Conservation (phyloP, 2,888 invertebrate species). For the Gryllus longicercus region DNA sequence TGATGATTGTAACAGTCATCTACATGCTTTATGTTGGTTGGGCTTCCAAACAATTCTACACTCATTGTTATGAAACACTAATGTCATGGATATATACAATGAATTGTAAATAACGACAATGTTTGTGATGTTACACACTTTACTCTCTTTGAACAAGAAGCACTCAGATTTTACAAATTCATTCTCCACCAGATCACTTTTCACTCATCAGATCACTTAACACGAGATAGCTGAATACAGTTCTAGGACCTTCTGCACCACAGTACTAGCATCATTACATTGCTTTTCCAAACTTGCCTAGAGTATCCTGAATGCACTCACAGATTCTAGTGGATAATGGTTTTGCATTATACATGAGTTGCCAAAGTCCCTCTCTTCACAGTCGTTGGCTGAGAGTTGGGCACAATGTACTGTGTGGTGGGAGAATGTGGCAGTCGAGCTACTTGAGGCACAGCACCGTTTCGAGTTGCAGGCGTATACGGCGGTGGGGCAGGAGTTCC, state of each 20-base stretch:
- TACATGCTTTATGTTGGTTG: constrained; percentile 27
- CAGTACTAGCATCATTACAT: not conserved
- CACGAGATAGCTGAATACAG: not conserved
- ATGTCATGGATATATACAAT: constrained; percentile 30
- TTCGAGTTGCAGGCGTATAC: constrained; percentile 41
- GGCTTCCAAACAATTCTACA: constrained; percentile 33
- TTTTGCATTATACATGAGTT: constrained; percentile 54
- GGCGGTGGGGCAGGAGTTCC: constrained; percentile 44
- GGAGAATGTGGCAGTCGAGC: constrained; percentile 51
- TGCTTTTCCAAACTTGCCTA: too few relatives aligned
- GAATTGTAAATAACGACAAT: constrained; percentile 23
- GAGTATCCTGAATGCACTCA: constrained; percentile 24
- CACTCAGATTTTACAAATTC: not conserved
- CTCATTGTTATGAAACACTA: constrained; percentile 34
- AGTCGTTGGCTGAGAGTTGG: constrained; percentile 55
- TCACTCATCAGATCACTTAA: not conserved
- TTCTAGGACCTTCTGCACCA: not conserved
- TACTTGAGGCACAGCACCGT: constrained; percentile 56
- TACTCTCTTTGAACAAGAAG: constrained; percentile 26
- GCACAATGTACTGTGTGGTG: constrained; percentile 55
- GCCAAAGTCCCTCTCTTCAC: constrained; percentile 63
- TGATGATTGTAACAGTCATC: constrained; percentile 36
- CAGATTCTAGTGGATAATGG: not conserved
- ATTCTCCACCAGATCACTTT: not conserved
- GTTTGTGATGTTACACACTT: constrained; percentile 20